Evolutionary conservation across 2,888 invertebrate genomes (phyloP), one percentile per base, ranked within the genome.

Genomic region (Toxonevra muliebris): DNA sequence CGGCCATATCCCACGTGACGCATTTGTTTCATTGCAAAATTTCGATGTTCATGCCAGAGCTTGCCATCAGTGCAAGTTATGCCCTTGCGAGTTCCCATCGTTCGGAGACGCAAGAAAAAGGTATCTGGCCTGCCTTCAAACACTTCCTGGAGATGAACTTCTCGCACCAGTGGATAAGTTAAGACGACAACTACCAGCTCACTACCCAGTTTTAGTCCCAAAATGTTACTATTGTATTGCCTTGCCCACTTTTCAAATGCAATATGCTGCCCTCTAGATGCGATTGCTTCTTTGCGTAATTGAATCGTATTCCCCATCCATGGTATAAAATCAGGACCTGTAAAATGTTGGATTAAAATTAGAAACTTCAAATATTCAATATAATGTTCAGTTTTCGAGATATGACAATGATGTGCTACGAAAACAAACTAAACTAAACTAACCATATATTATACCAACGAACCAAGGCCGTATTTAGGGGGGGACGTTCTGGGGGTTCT

Each of bases 111-210:
- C 15, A 89, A 82, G 74, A 91, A 91, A 76, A 90, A 90, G 69
- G 88, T 89, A 77, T 91, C 88, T 0, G 92, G 92, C 20, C 92
- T 84, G 0, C 89, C 90, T 68, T 89, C 88, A 73, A 87, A 92
- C 20, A 88, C 89, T 65, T 90, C 90, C 13, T 85, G 81, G 0
- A 84, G 81, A 58, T 91, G 85, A 2, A 91, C 86, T 65, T 87
- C 84, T 13, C 86, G 86, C 0, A 90, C 85, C 1, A 87, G 73
- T 1, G 87, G 82, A 74, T 87, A 87, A 0, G 88, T 88, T 30
- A 86, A 86, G 1, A 89, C 89, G 0, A 88, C 86, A 1, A 90
- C 86, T 0, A 88, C 85, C 8, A 85, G 80, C 58, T 88, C 87
- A 4, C 80, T 78, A 1, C 89, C 90, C 43, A 90, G 77, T 79